These are phyloP conservation scores for Saccostrea glomerata DNA, from an alignment of 1,140 invertebrate species.

Conservation along the genomic window DNA sequence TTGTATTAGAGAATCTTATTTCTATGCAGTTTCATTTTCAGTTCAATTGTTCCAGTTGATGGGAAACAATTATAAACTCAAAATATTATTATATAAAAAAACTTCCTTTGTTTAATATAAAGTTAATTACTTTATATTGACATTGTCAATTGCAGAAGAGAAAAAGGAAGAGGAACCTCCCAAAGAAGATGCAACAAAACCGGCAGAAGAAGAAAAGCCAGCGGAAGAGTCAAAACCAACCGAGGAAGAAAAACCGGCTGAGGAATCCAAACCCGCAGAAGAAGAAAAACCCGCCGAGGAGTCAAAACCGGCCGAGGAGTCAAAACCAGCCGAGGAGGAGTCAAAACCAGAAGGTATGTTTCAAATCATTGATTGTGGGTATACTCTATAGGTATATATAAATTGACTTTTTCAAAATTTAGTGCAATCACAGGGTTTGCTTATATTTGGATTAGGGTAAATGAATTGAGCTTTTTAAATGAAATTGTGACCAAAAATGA, in stretches of 20 bases:
- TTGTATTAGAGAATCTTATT: no score
- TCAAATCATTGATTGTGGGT: neutral
- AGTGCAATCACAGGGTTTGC: no score
- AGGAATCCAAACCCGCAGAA: conserved; percentile 28
- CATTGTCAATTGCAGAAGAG: conserved; percentile 28
- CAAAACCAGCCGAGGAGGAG: conserved; percentile 25
- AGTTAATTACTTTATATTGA: neutral
- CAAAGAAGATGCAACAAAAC: conserved; percentile 44
- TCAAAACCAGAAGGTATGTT: conserved; percentile 1
- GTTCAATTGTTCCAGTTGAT: no score
- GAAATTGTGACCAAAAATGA: no score
- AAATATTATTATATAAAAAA: no score
- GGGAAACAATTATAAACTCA: no score
- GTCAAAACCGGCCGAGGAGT: conserved; percentile 27
- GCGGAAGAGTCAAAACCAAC: conserved; percentile 33
- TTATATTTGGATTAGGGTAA: no score
- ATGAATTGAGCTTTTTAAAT: no score
- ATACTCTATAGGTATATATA: no score
- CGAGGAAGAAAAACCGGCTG: conserved; percentile 40
- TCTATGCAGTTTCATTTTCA: no score
- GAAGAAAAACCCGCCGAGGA: conserved; percentile 17
- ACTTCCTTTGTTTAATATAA: no score
- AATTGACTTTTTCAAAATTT: no score
- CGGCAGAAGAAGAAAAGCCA: conserved; percentile 43
- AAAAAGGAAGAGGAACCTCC: conserved; percentile 39